phyloP scores from a whole-genome alignment of 2,888 invertebrate genomes.

The Lottia gigantea region DNA sequence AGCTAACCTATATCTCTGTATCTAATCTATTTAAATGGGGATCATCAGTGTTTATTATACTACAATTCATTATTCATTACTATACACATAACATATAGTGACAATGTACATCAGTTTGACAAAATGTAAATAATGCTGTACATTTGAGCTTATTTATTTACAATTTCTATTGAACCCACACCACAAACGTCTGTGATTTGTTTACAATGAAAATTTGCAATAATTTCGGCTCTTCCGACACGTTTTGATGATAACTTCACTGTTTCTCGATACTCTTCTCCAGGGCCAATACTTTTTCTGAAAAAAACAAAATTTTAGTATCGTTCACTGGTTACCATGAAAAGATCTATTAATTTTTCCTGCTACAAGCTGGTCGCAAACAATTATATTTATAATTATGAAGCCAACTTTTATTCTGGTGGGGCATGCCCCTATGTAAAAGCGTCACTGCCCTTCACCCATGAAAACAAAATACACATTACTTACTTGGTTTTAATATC shows the following conservation, averaged over 20 bases:
- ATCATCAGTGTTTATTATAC: too few relatives aligned
- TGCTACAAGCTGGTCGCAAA: too few relatives aligned
- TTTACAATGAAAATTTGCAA: slow-evolving; percentile 87
- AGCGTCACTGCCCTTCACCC: too few relatives aligned
- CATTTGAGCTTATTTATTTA: slow-evolving; percentile 36
- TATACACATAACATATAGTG: too few relatives aligned
- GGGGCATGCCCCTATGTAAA: too few relatives aligned
- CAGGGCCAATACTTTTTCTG: slow-evolving; percentile 73
- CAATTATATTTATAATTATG: too few relatives aligned
- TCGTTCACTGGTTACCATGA: too few relatives aligned
- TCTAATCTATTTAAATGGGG: too few relatives aligned
- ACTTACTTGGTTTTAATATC: slow-evolving; percentile 59
- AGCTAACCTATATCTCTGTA: too few relatives aligned
- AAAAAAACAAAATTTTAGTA: slow-evolving; percentile 44
- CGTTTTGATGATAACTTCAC: slow-evolving; percentile 83
- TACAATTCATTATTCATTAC: not conserved
- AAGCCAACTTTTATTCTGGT: too few relatives aligned
- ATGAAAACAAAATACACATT: not conserved
- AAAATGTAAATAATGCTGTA: not conserved
- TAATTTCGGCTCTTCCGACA: slow-evolving; percentile 83
- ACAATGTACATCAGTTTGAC: not conserved
- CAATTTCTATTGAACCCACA: slow-evolving; percentile 51
- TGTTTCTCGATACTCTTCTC: slow-evolving; percentile 78
- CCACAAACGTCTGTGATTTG: slow-evolving; percentile 92
- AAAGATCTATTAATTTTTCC: too few relatives aligned